These are phyloP conservation scores for Brachypalpus laphriformis DNA, from an alignment of 2,888 invertebrate genomes.

Conservation along the genomic window DNA sequence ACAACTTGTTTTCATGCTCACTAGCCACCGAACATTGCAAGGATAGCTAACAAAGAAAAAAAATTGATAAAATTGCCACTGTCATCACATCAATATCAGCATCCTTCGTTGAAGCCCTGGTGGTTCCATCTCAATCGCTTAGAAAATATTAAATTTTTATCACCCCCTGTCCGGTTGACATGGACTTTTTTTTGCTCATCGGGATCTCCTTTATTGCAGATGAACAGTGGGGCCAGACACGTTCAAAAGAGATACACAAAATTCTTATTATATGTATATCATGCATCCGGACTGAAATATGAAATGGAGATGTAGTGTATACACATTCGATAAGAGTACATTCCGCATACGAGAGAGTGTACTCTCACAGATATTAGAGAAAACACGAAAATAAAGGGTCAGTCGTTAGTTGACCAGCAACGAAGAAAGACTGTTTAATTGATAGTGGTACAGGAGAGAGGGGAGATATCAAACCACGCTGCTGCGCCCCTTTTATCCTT, in stretches of 20 bases:
- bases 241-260: neutral
- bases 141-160: slow-evolving; percentile 49
- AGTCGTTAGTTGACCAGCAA: too few species aligned
- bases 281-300: too few species aligned
- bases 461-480: too few species aligned
- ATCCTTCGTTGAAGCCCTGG: neutral
- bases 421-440: too few species aligned
- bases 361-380: too few species aligned
- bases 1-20: slow-evolving; percentile 39
- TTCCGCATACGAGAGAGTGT: too few species aligned
- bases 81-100: slow-evolving; percentile 22
- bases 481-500: too few species aligned
- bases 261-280: too few species aligned
- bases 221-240: neutral
- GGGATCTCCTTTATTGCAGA: neutral
- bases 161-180: slow-evolving; percentile 7
- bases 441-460: too few species aligned
- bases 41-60: neutral
- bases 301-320: too few species aligned
- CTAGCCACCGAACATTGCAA: neutral
- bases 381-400: too few species aligned
- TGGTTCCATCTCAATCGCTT: slow-evolving; percentile 24
- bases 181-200: neutral
- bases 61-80: slow-evolving; percentile 9
- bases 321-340: too few species aligned